Conservation (phyloP, 2,888 invertebrate genomes). For the Sphaerophoria rueppellii region DNA sequence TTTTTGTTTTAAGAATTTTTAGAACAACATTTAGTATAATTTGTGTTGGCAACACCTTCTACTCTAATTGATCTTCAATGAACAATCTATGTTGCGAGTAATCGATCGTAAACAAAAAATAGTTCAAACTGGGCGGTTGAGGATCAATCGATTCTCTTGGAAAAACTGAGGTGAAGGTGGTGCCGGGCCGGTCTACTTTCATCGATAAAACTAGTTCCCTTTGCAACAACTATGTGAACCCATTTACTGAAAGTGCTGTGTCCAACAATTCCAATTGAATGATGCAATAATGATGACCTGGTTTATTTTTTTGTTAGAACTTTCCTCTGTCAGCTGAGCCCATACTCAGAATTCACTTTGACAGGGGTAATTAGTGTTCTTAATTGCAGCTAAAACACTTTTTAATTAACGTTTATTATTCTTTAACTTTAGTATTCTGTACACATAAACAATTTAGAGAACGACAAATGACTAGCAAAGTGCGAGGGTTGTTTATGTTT, state of each 20-base stretch:
- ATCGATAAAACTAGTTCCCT: slow-evolving; percentile 14
- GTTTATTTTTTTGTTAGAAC: slow-evolving; percentile 28
- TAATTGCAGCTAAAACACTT: slow-evolving; percentile 67
- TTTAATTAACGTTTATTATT: slow-evolving; percentile 65
- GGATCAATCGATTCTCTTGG: slow-evolving; percentile 51
- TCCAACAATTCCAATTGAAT: slow-evolving; percentile 8
- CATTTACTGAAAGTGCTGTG: background rate
- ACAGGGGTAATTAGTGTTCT: slow-evolving; percentile 59
- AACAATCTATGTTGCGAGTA: slow-evolving; percentile 19
- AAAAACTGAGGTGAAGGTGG: slow-evolving; percentile 38
- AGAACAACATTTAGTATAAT: background rate
- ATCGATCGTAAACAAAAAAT: slow-evolving; percentile 22
- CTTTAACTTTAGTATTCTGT: slow-evolving; percentile 1
- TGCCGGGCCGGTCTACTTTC: background rate
- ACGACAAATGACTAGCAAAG: background rate
- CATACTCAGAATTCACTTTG: slow-evolving; percentile 15
- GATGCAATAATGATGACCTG: slow-evolving; percentile 62
- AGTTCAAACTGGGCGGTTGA: slow-evolving; percentile 34
- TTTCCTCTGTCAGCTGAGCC: slow-evolving; percentile 42
- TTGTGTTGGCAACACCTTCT: background rate
- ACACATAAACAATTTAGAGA: background rate
- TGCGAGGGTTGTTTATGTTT: slow-evolving; percentile 7
- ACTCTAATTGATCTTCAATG: background rate
- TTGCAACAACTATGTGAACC: background rate
- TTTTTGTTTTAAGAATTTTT: background rate